These are phyloP conservation scores for Cyprinus carpio DNA, from an alignment of 2,113 vertebrate species.

Conservation along the genomic window DNA sequence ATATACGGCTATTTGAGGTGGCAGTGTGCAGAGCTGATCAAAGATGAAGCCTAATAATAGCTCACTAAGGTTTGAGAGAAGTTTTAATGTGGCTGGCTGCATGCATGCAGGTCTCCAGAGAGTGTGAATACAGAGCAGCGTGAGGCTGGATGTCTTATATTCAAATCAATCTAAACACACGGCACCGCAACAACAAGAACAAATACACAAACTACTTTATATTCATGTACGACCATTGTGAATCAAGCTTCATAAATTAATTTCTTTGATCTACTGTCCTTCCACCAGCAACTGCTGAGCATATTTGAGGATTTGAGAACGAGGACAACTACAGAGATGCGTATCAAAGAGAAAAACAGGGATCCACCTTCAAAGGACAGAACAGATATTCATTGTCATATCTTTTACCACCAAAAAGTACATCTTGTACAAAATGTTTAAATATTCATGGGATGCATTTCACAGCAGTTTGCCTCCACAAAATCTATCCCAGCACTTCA, in stretches of 20 bases:
- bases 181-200: slow-evolving; percentile 5
- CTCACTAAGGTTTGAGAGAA: neutral
- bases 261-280: neutral
- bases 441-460: neutral
- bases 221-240: neutral
- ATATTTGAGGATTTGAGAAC: neutral
- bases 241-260: slow-evolving; percentile 11
- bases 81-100: neutral
- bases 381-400: neutral
- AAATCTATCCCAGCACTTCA: neutral
- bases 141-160: neutral
- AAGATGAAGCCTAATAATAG: slow-evolving; percentile 40
- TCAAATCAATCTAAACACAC: slow-evolving; percentile 22
- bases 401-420: neutral
- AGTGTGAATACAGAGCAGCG: neutral
- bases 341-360: neutral
- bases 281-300: slow-evolving; percentile 14
- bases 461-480: neutral
- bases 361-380: neutral
- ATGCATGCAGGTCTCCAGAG: neutral
- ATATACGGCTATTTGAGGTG: slow-evolving; percentile 32
- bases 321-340: neutral
- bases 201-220: slow-evolving; percentile 28
- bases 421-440: neutral
- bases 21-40: slow-evolving; percentile 26